These are phyloP conservation scores for Cavia porcellus DNA, from an alignment of 2,113 vertebrate species.

Conservation along the genomic window DNA sequence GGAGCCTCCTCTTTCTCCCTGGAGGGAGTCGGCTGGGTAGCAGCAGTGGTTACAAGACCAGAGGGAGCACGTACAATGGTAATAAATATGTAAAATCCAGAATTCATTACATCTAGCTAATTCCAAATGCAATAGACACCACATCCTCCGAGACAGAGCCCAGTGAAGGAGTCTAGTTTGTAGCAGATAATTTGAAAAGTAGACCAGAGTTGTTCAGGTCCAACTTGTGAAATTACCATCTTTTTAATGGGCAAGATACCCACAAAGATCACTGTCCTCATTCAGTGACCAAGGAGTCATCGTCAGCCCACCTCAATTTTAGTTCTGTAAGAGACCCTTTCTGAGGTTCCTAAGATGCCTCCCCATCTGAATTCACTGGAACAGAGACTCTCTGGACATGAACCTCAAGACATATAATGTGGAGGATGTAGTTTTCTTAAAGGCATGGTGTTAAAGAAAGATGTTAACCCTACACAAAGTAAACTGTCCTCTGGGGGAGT, in stretches of 20 bases:
- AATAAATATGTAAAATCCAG: conserved; percentile 89
- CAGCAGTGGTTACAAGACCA: conserved; percentile 85
- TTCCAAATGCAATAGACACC: conserved; percentile 85
- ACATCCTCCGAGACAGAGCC: conserved; percentile 84
- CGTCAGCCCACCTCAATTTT: not conserved
- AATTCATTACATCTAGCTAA: conserved; percentile 86
- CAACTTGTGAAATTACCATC: conserved; percentile 8
- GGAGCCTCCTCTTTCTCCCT: conserved; percentile 41
- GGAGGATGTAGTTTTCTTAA: conserved; percentile 56
- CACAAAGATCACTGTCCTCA: not conserved
- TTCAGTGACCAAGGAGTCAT: not conserved
- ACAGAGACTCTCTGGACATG: not conserved
- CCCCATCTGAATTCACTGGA: not conserved
- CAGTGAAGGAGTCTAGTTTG: conserved; percentile 75
- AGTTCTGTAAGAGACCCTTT: not conserved
- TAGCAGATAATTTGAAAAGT: conserved; percentile 53
- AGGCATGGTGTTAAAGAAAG: conserved; percentile 51
- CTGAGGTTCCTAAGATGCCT: not conserved
- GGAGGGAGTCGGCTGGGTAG: conserved; percentile 72
- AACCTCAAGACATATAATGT: conserved; percentile 15
- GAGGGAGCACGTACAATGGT: conserved; percentile 84
- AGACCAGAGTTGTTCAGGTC: conserved; percentile 46
- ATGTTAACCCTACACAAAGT: conserved; percentile 61
- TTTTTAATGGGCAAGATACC: not conserved
- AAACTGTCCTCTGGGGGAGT: conserved; percentile 21